These are phyloP conservation scores for Camponotus pennsylvanicus DNA, from an alignment of 1,140 invertebrate genomes.

Conservation along the genomic window DNA sequence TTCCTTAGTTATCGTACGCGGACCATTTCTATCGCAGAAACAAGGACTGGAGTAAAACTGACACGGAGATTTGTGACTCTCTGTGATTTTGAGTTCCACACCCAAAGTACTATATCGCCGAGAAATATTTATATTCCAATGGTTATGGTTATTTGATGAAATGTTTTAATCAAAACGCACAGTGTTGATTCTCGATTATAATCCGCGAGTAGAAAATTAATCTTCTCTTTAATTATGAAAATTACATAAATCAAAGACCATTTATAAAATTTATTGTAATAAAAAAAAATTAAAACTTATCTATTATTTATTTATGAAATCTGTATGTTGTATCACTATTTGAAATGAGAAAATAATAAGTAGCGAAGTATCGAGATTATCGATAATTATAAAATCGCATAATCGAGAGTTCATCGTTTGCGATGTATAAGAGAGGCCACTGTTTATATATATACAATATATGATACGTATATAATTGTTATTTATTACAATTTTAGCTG, in stretches of 20 bases:
- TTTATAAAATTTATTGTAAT: not conserved
- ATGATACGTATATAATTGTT: constrained; percentile 12
- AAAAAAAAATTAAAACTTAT: not conserved
- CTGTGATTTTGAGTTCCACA: not conserved
- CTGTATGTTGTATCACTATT: not conserved
- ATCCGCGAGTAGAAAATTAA: not conserved
- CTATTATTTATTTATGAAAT: constrained; percentile 20
- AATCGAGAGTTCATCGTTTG: not conserved
- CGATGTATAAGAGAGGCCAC: not conserved
- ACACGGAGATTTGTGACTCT: not conserved
- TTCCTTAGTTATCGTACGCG: not conserved
- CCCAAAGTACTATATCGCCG: not conserved
- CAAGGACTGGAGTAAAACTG: not conserved
- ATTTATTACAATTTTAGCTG: not conserved
- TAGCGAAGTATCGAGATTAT: not conserved
- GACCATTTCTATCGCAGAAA: constrained; percentile 2
- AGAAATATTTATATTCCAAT: not conserved
- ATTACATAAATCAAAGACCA: not conserved
- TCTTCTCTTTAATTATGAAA: not conserved
- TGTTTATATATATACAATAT: constrained; percentile 25
- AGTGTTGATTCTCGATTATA: constrained; percentile 3
- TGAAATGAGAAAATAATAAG: not conserved
- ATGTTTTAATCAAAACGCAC: not conserved
- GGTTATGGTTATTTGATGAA: not conserved
- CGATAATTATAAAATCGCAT: not conserved